Base-by-base conservation (phyloP, 2,113 vertebrate genomes). In the Sebastes schlegelii region DNA sequence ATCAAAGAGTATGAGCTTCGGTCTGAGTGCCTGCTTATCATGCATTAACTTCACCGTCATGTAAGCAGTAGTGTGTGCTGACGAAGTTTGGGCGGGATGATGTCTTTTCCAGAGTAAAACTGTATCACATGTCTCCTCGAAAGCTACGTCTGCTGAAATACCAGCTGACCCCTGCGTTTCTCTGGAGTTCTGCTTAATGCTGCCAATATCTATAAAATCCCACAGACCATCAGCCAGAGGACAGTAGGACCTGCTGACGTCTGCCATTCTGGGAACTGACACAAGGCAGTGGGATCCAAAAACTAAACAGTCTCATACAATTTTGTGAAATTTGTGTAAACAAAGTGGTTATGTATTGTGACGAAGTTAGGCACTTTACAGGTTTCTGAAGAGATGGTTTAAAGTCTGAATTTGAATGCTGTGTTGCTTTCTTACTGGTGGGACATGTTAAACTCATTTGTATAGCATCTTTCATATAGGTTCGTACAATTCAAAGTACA, bases 21-120 rank as follows among this genome's bases (percentile, higher is more conserved):
- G 26, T 34, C 9, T 61, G 43, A 75, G 13, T 23, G n/a, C 42
- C 26, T 52, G 57, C 73, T 73, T 23, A 49, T 40, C 42, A 69
- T 58, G 46, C 62, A 42, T 21, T 48, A 13, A 17, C 42, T 14
- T 66, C 26, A 19, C 49, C 58, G n/a, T 13, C 5, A n/a, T 34
- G 16, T 57, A 23, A 65, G 78, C 64, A 82, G 2, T 23, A 3
- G 4, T 21, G 45, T 65, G 40, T 67, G 77, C 79, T 86, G 73
- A 83, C 75, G 62, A 26, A n/a, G 73, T 73, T 74, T 46, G 9
- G 62, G 54, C 0, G 34, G 34, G 34, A 0, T 86, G 17, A 91
- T 84, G 55, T 67, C 19, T 86, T 92, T 89, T 77, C 79, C 86
- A 90, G 82, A 57, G 54, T 13, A 61, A 16, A 64, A 42, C 70